Evolutionary conservation across 2,113 vertebrate species (phyloP), one percentile per base, ranked within the genome.

Genomic region (Picathartes gymnocephalus): DNA sequence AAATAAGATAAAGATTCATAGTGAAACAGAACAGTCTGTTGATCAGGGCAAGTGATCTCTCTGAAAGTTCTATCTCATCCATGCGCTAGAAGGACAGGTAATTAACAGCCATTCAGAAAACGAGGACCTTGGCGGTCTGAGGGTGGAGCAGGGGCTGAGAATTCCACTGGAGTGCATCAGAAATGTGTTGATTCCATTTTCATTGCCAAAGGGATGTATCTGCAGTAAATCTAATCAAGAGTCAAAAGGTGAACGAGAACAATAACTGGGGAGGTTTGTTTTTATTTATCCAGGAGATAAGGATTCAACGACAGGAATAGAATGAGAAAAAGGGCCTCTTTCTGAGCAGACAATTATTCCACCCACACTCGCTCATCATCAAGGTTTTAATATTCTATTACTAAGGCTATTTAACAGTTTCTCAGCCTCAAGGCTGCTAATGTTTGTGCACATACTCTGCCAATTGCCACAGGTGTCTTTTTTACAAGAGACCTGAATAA

Each of bases 201-300:
- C 88, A 57, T 78, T 94, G 85, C 90, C 90, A 96, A 88, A 86
- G 79, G 79, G 48, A 76, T 84, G 28, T 92, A 77, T 92, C 92
- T 84, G 82, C 5, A 56, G 90, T 90, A 94, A 93, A 96, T 95
- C 96, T 95, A 92, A 95, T 90, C 88, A 86, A 61, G 79, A 96
- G 83, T 93, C 90, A 95, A 93, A 96, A 95, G 95, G 94, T 95
- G 95, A 96, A 92, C 16, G 71, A 72, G 80, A 96, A 81, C 85
- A 95, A 86, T 90, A 92, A 90, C 86, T 25, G 25, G 37, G 72
- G 47, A 93, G 81, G 56, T 93, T 94, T 86, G 79, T 78, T 90
- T 97, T 92, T 95, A 83, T 94, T 95, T 95, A 88, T 88, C 86
- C 77, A 69, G 73, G 56, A 97, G 95, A 97, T 95, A 94, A 96